Evolutionary conservation across 1,140 invertebrate genomes (phyloP), one percentile per base, ranked within the genome.

Genomic region (Brachystomella parvula): DNA sequence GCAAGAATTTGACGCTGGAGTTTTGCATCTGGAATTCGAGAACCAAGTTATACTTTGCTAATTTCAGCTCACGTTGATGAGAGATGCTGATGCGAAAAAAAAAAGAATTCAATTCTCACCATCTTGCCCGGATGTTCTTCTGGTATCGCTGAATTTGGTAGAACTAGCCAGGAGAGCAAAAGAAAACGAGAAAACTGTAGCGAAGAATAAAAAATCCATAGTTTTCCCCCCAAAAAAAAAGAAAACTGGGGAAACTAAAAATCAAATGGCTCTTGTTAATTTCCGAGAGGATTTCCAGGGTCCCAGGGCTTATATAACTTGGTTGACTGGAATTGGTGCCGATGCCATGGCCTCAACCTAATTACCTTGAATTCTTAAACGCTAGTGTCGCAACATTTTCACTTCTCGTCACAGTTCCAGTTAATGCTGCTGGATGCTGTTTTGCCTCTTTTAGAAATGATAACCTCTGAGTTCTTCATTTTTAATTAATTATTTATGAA

Each of bases 1-100:
- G 9, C 31, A 24, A 62, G 28, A 62, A 62, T 62, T 19, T 62
- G 12, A 3, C 15, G 3, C 33, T 62, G 33, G 9, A 62, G 30
- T 2, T 62, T 29, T 9, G 6, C 60, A n/a, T 62, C 60, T 12
- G 29, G n/a, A n/a, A n/a, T n/a, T n/a, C n/a, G n/a, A n/a, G n/a
- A n/a, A n/a, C n/a, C n/a, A n/a, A n/a, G n/a, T n/a, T 6, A 9
- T 56, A 12, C 9, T 56, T 47, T 21, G 15, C 44, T 21, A 47
- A 47, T 47, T 21, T 21, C 15, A 15, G 44, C 15, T 47, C 44
- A 47, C 44, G 15, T 47, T 15, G 15, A 47, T 21, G 21, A 15
- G 15, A 47, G 21, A 47, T 21, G 44, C 44, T 15, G 21, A 47
- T 47, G 21, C 21, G 15, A 47, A 21, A 47, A 15, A 21, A 15